Conservation (phyloP, 2,113 vertebrate genomes). For the Burhinus oedicnemus region DNA sequence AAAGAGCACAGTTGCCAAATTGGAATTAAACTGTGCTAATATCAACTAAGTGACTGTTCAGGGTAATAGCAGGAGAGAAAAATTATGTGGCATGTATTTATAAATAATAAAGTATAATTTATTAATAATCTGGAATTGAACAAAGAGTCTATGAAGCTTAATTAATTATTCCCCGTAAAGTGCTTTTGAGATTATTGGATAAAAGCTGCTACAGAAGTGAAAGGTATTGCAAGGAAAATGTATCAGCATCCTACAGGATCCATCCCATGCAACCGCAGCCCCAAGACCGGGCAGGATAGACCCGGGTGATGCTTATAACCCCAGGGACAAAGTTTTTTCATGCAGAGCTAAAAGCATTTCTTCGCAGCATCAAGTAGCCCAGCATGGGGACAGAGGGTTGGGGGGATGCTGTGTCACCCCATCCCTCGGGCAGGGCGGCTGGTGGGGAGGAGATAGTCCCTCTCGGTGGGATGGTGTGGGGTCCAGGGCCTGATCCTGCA, state of each 20-base stretch:
- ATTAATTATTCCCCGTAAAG: slow-evolving; percentile 55
- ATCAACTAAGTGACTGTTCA: slow-evolving; percentile 1
- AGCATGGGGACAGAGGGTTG: accelerated
- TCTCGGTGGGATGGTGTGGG: accelerated
- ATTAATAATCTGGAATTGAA: slow-evolving; percentile 62
- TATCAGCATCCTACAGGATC: background rate
- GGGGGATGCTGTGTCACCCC: background rate
- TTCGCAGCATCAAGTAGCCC: accelerated
- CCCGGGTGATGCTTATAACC: accelerated
- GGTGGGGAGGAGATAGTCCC: background rate
- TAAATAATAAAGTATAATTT: slow-evolving; percentile 67
- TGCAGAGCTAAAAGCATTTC: background rate
- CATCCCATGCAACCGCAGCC: accelerated
- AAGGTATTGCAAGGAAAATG: background rate
- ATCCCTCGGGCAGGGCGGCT: accelerated
- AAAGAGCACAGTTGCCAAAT: background rate
- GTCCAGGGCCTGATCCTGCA: background rate
- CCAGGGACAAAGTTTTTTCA: background rate
- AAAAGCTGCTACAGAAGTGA: background rate
- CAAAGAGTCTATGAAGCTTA: slow-evolving; percentile 44
- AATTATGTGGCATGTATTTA: slow-evolving; percentile 16
- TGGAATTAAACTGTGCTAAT: slow-evolving; percentile 3
- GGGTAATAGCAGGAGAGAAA: background rate
- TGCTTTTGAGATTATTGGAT: slow-evolving; percentile 35
- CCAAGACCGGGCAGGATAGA: background rate